Conservation (phyloP, 2,888 invertebrate genomes). For the Punctoribates punctum region DNA sequence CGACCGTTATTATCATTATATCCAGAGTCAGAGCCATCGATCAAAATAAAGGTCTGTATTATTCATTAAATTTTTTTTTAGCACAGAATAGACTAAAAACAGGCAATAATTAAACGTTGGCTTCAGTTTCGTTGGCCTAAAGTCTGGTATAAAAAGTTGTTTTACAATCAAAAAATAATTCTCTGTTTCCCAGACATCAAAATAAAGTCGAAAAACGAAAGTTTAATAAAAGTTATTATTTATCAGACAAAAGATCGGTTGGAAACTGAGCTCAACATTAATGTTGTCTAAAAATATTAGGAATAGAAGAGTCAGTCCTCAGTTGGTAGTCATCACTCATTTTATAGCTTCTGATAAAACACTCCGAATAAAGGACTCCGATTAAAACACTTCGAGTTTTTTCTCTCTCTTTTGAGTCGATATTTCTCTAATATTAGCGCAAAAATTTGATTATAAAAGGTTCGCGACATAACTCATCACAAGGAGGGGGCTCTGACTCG, state of each 20-base stretch:
- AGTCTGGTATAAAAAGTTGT: neutral
- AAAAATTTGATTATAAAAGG: conserved; percentile 9
- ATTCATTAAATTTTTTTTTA: too few relatives aligned
- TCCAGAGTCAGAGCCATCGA: conserved; percentile 45
- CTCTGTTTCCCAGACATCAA: neutral
- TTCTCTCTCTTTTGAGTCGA: neutral
- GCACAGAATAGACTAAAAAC: too few relatives aligned
- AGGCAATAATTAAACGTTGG: too few relatives aligned
- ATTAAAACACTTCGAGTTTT: too few relatives aligned
- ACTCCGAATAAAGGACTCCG: too few relatives aligned
- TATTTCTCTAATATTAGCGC: neutral
- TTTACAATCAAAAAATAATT: neutral
- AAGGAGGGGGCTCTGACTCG: neutral
- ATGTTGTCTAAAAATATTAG: too few relatives aligned
- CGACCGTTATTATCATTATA: conserved; percentile 48
- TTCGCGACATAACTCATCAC: neutral
- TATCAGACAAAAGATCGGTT: neutral
- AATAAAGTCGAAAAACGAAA: neutral
- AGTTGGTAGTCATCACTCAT: too few relatives aligned
- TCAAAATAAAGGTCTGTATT: conserved; percentile 45
- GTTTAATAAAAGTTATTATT: neutral
- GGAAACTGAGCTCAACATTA: neutral
- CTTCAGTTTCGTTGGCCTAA: too few relatives aligned
- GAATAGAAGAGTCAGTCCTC: too few relatives aligned
- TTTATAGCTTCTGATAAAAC: too few relatives aligned